Evolutionary conservation across 2,888 invertebrate species (phyloP).

Genomic region (Pristionchus japonicus): DNA sequence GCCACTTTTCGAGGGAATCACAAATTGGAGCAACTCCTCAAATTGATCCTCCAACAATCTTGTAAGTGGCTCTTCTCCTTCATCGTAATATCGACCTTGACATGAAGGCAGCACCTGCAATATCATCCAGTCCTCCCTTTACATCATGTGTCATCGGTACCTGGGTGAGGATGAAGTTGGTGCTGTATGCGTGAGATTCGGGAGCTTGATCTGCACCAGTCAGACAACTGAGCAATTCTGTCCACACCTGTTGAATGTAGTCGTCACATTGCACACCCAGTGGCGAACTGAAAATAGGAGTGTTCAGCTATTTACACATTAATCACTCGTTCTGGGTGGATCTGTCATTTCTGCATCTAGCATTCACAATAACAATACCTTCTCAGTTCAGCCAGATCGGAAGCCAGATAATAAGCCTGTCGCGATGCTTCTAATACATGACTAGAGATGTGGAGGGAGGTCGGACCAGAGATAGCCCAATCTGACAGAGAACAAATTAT

Average conservation of each 20-base stretch:
- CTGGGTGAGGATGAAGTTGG: slow-evolving; percentile 66
- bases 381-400: slow-evolving; percentile 66
- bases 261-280: slow-evolving; percentile 63
- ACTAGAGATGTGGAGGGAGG: slow-evolving; percentile 65
- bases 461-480: slow-evolving; percentile 47
- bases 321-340: no score
- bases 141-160: slow-evolving; percentile 41
- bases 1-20: background rate
- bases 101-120: slow-evolving; percentile 43
- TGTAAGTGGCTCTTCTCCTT: slow-evolving; percentile 58
- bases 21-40: slow-evolving; percentile 33
- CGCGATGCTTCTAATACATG: slow-evolving; percentile 70
- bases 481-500: background rate
- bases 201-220: slow-evolving; percentile 53
- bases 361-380: slow-evolving; percentile 52
- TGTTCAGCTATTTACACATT: background rate
- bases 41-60: slow-evolving; percentile 60
- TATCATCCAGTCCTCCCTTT: no score
- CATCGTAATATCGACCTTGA: slow-evolving; percentile 44
- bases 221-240: slow-evolving; percentile 64
- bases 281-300: slow-evolving; percentile 53
- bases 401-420: slow-evolving; percentile 64
- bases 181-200: slow-evolving; percentile 64
- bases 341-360: no score
- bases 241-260: slow-evolving; percentile 68